Evolutionary conservation across 2,888 invertebrate species (phyloP), one percentile per base, ranked within the genome.

Genomic region (Drosophila nigricruria): DNA sequence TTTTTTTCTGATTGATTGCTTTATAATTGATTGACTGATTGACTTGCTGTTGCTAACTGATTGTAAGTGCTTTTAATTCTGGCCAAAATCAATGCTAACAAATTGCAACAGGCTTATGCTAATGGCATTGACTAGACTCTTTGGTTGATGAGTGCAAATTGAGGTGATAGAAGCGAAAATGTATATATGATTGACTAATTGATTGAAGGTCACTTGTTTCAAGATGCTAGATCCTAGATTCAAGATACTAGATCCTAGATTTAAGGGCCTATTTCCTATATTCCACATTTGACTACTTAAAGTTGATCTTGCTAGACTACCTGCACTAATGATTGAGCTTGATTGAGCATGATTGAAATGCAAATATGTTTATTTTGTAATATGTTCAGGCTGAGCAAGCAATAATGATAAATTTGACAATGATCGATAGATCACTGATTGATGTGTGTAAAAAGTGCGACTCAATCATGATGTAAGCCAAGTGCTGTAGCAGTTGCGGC

Each of bases 1-100:
- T 27, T 47, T 47, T 32, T 20, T 43, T 59, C 60, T 65, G 58
- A 77, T 77, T 73, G 78, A 75, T 76, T 47, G 50, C 32, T 58
- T 59, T 68, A n/a, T 60, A 71, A 72, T 68, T 64, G 54, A 72
- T 72, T 65, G 68, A 40, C 23, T 65, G 77, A 52, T 77, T 72
- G 73, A 59, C 64, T 18, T 38, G 18, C 36, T 38, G 20, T 59
- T 42, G 45, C 64, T 43, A 43, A 50, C 50, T 62, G 64, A 56
- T 70, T 53, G 32, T 45, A 52, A 45, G 45, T 42, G 40, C 49
- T 64, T 52, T 45, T 5, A 49, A 20, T 43, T 27, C 34, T 30
- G 27, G 5, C 10, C 27, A 32, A 52, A 20, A 8, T 16, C 20
- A 36, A n/a, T 52, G 53, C 18, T 10, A 16, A 20, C 42, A 43